Evolutionary conservation across 2,113 vertebrate species (phyloP), one percentile per base, ranked within the genome.

Genomic region (Rhinoptilus africanus): DNA sequence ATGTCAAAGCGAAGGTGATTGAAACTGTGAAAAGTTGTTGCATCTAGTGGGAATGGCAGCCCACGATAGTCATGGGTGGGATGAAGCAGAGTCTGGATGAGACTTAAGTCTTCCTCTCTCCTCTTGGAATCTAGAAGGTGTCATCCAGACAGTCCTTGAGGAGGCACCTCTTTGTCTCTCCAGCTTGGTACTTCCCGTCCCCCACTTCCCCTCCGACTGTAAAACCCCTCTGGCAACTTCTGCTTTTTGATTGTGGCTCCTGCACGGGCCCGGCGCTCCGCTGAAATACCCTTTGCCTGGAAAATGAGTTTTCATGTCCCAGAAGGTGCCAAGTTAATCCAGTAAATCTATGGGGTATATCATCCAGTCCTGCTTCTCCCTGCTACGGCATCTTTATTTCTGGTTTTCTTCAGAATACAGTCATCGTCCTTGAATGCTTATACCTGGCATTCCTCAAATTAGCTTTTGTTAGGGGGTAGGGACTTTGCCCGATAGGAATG

Each of bases 251-350:
- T 14, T 30, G 69, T 15, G 16, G 47, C 59, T 89, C 34, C 47
- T 14, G 30, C 37, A 6, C 2, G 1, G 26, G 21, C 32, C 22
- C 0, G 0, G 35, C 4, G 18, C 37, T 73, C 53, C 32, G 27
- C 71, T 27, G n/a, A 54, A 41, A 11, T 51, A 63, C 43, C 39
- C 47, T 71, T 60, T 57, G 41, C 64, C 51, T 51, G 43, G 26
- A 71, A 60, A 89, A 81, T 34, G 12, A 77, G 50, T n/a, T 69
- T 43, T 69, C 21, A 1, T 62, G 57, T 84, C 54, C 47, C 41
- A 20, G 26, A 85, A 64, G 2, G 21, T 43, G 30, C 50, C 12
- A 23, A 23, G 20, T 71, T 84, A 23, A 41, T 75, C 19, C 66
- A 37, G 9, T 75, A 51, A 51, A 71, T 37, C 57, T 53, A 3